phyloP scores from a whole-genome alignment of 2,113 vertebrate genomes.

The Eleginops maclovinus region DNA sequence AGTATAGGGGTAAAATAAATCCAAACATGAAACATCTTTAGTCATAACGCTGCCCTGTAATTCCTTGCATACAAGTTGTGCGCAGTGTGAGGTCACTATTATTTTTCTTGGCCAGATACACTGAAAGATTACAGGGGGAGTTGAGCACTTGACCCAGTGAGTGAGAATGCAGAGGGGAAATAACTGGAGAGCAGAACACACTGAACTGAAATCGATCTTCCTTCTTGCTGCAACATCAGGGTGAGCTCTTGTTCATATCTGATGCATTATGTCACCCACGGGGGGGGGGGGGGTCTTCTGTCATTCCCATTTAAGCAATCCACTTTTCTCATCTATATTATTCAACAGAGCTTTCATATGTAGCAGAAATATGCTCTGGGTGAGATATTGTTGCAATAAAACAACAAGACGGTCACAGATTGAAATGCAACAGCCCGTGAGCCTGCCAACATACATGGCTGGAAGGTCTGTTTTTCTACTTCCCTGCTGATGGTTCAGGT shows the following conservation, averaged over 20 bases:
- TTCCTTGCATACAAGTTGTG: conserved; percentile 53
- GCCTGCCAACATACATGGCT: background rate
- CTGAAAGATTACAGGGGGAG: conserved; percentile 60
- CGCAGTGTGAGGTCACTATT: conserved; percentile 61
- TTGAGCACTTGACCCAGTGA: conserved; percentile 52
- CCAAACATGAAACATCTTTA: conserved; percentile 38
- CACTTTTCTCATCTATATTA: conserved; percentile 21
- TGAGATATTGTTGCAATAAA: conserved; percentile 35
- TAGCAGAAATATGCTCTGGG: conserved; percentile 19
- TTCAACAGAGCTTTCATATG: conserved; percentile 2
- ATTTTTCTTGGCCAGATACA: conserved; percentile 69
- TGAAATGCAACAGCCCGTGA: conserved; percentile 17
- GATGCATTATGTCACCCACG: conserved; percentile 35
- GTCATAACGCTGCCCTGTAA: conserved; percentile 37
- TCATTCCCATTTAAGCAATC: conserved; percentile 29
- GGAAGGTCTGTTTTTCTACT: conserved; percentile 24
- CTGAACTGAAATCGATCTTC: conserved; percentile 40
- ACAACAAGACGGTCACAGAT: background rate
- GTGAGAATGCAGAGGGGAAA: conserved; percentile 27
- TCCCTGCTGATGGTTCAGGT: conserved; percentile 13
- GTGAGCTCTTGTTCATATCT: conserved; percentile 36
- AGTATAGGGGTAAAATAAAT: background rate
- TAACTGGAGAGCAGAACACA: conserved; percentile 30
- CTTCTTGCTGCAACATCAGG: conserved; percentile 39
- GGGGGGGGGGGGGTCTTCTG: background rate